Conservation (phyloP, 2,113 vertebrate species). For the Anoplopoma fimbria region DNA sequence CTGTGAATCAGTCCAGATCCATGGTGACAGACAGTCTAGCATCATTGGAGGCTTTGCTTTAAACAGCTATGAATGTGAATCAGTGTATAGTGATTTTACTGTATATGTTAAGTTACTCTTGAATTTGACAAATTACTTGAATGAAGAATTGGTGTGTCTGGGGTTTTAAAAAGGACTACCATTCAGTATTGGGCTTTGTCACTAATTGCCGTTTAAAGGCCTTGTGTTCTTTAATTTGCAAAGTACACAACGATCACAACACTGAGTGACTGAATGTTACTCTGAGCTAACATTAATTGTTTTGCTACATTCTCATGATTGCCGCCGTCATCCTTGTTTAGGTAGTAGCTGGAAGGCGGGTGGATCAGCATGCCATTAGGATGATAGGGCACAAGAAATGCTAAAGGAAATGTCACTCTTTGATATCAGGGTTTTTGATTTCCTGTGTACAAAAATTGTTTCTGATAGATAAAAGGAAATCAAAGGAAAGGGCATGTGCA, state of each 20-base stretch:
- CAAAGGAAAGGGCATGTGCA: slow-evolving; percentile 44
- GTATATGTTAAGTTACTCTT: neutral
- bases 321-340: slow-evolving; percentile 21
- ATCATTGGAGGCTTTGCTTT: neutral
- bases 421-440: slow-evolving; percentile 53
- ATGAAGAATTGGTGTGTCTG: neutral
- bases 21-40: slow-evolving; percentile 22
- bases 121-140: slow-evolving; percentile 10
- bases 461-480: slow-evolving; percentile 60
- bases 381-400: slow-evolving; percentile 39
- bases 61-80: slow-evolving; percentile 9
- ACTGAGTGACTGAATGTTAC: neutral
- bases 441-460: slow-evolving; percentile 28
- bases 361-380: slow-evolving; percentile 23
- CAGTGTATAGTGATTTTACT: neutral
- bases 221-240: neutral
- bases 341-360: slow-evolving; percentile 17
- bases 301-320: slow-evolving; percentile 6
- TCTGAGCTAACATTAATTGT: neutral
- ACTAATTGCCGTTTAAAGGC: neutral
- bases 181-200: neutral
- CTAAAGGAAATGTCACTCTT: slow-evolving; percentile 52
- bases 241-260: neutral
- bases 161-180: neutral
- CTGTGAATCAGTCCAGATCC: slow-evolving; percentile 17